Evolutionary conservation across 2,113 vertebrate species (phyloP), one percentile per base, ranked within the genome.

Genomic region (Saimiri boliviensis): DNA sequence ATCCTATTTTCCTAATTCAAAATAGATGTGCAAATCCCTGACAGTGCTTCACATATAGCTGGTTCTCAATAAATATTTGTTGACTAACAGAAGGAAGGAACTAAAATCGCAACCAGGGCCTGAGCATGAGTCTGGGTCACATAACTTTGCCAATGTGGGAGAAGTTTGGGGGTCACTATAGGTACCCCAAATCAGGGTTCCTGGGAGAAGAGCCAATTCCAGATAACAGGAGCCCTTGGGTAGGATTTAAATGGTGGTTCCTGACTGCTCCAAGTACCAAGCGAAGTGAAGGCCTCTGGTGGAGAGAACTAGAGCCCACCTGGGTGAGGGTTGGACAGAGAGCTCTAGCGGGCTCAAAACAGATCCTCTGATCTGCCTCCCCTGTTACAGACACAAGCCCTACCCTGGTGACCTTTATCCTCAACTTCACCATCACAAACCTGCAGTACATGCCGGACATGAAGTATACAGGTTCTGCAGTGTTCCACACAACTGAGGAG

Each of bases 401-500:
- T 52, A 52, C 52, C 52, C 16, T 52, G 52, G 52, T 52, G 52
- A 52, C 52, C 52, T 52, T 52, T 52, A 52, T 52, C 52, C 52
- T 52, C 52, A 52, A 52, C 52, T 52, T 52, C 52, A 52, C 52
- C 52, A 52, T 52, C 52, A 52, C 52, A 17, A 52, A 52, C 52
- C 52, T 52, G 52, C 52, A 52, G 52, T 52, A 17, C 90, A 93
- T 91, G 73, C 21, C 96, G 63, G 98, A 97, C 47, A 37, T 98
- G 92, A n/a, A 37, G 0, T 92, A 20, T 0, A 83, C 95, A 23
- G 96, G 1, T 23, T 98, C 98, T 13, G 85, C 40, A 58, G 98
- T 83, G 91, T 98, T 98, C 94, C 96, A 95, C 47, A 93, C 73
- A 30, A 95, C 97, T 0, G 98, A 97, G 80, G 83, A 32, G 85